phyloP scores from a whole-genome alignment of 2,888 invertebrate species.

The Sicus ferrugineus region DNA sequence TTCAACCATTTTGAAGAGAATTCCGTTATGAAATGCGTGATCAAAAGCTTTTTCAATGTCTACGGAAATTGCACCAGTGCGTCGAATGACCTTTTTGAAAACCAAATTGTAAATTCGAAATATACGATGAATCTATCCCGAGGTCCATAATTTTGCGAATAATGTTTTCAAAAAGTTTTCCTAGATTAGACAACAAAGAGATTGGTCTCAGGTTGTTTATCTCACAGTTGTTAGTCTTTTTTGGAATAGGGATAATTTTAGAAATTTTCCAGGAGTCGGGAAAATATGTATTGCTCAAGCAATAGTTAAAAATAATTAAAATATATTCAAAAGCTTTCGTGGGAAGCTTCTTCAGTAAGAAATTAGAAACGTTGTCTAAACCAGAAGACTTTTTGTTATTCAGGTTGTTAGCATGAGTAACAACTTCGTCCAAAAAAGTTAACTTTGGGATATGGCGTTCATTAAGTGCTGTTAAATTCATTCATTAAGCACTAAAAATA shows the following conservation, averaged over 20 bases:
- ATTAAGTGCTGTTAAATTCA: neutral
- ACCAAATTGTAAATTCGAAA: constrained; percentile 33
- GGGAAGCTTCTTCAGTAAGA: constrained; percentile 19
- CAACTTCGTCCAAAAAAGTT: neutral
- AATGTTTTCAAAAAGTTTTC: too few species aligned
- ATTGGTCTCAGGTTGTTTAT: constrained; percentile 17
- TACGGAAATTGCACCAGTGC: constrained; percentile 31
- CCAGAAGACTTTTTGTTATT: constrained; percentile 21
- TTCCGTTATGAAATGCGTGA: constrained; percentile 29
- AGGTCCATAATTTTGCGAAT: too few species aligned
- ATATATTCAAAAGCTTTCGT: constrained; percentile 26
- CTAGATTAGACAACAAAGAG: too few species aligned
- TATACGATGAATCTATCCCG: constrained; percentile 11
- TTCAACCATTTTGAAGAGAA: constrained; percentile 20
- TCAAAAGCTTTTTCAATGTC: constrained; percentile 36
- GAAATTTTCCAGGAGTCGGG: constrained; percentile 13
- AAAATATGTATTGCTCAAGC: constrained; percentile 13
- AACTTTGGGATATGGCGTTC: neutral
- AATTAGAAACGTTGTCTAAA: constrained; percentile 20
- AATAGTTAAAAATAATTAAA: constrained; percentile 20
- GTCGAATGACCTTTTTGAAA: constrained; percentile 32
- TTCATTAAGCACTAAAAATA: too few species aligned
- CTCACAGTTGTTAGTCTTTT: neutral
- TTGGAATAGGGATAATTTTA: constrained; percentile 6
- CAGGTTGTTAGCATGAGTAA: neutral